Evolutionary conservation across 2,888 invertebrate species (phyloP).

Genomic region (Apamea monoglypha): DNA sequence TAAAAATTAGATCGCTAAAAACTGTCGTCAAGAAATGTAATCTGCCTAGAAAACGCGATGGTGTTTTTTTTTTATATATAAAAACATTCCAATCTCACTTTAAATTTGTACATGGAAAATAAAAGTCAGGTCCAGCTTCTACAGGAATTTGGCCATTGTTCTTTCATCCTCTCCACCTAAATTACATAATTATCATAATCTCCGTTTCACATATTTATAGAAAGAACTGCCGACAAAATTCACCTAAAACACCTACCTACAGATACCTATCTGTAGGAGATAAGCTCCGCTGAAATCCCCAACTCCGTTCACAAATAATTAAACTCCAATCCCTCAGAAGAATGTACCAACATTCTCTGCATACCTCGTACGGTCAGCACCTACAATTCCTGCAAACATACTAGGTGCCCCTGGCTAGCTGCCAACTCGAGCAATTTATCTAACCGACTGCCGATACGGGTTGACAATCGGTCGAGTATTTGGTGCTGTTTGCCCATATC

Average conservation of each 20-base stretch:
- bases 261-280: neutral
- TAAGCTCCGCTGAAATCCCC: neutral
- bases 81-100: neutral
- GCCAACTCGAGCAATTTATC: slow-evolving; percentile 67
- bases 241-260: neutral
- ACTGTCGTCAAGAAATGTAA: neutral
- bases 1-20: neutral
- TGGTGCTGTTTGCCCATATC: slow-evolving; percentile 36
- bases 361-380: slow-evolving; percentile 18
- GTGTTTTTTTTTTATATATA: neutral
- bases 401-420: slow-evolving; percentile 54
- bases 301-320: slow-evolving; percentile 13
- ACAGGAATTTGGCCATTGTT: neutral
- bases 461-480: slow-evolving; percentile 64
- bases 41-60: neutral
- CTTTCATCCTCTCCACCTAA: neutral
- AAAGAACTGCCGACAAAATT: neutral
- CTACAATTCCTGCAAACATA: slow-evolving; percentile 7
- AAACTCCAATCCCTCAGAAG: slow-evolving; percentile 1
- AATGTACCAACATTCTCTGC: slow-evolving; percentile 4
- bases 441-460: slow-evolving; percentile 53
- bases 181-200: neutral
- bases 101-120: neutral
- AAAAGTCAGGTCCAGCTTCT: neutral
- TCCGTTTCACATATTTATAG: neutral